These are phyloP conservation scores for Myiotriccus ornatus DNA, from an alignment of 2,797 vertebrate genomes.

Conservation along the genomic window DNA sequence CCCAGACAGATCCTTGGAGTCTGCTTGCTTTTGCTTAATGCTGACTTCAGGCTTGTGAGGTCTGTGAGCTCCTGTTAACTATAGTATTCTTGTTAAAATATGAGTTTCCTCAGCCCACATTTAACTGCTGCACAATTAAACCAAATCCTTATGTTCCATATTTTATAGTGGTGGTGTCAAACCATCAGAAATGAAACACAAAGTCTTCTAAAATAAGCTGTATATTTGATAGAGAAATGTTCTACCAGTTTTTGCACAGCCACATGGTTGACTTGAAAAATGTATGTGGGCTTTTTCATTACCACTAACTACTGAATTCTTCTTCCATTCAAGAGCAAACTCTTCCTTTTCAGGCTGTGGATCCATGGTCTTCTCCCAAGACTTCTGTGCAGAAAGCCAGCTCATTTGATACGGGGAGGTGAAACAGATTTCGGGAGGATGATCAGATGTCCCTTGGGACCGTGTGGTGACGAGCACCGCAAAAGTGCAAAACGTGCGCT, in stretches of 20 bases:
- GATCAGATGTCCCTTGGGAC: not conserved
- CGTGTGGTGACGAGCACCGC: accelerated
- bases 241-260: not conserved
- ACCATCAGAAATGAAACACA: not conserved
- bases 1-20: not conserved
- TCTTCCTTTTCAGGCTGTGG: not conserved
- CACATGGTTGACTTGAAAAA: not conserved
- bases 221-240: not conserved
- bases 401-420: accelerated
- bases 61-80: not conserved
- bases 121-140: not conserved
- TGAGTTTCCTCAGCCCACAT: not conserved
- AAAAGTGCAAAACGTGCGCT: accelerated
- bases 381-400: not conserved
- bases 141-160: not conserved
- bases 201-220: not conserved
- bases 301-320: not conserved
- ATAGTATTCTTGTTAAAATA: not conserved
- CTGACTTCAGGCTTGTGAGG: not conserved
- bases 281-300: not conserved
- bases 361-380: not conserved
- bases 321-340: not conserved
- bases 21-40: not conserved
- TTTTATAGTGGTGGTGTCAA: not conserved
- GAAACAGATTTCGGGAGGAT: not conserved